phyloP scores from a whole-genome alignment of 2,797 vertebrate species.

The Brachyrhaphis roseni region DNA sequence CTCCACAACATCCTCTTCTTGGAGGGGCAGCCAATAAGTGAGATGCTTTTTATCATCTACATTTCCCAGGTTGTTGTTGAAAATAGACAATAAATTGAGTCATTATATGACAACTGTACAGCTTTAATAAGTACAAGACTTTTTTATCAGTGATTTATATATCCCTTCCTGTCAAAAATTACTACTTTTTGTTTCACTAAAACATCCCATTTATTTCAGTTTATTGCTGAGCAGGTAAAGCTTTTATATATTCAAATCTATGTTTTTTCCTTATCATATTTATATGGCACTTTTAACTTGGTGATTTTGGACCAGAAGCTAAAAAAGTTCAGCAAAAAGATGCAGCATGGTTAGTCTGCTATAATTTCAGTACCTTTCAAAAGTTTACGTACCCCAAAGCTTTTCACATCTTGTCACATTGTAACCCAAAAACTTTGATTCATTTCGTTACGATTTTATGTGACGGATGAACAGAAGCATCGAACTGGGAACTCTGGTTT shows the following conservation, averaged over 20 bases:
- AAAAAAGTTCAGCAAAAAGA: not conserved
- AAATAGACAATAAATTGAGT: too few species aligned
- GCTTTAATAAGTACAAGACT: too few species aligned
- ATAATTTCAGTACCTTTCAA: not conserved
- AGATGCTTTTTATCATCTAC: slow-evolving; percentile 41
- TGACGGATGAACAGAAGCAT: not conserved
- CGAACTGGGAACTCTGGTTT: not conserved
- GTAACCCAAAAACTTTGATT: not conserved
- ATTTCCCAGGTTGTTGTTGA: not conserved
- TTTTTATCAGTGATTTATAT: not conserved
- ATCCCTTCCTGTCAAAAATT: not conserved
- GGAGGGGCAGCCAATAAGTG: slow-evolving; percentile 95
- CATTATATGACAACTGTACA: too few species aligned
- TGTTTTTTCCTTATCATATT: too few species aligned
- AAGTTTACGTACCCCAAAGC: not conserved
- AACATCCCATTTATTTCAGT: not conserved
- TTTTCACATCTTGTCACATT: not conserved
- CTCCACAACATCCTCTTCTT: slow-evolving; percentile 94
- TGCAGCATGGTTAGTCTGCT: not conserved
- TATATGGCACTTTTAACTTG: not conserved
- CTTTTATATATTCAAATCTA: too few species aligned
- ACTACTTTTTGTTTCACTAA: not conserved
- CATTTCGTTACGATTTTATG: not conserved
- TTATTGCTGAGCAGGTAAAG: not conserved
- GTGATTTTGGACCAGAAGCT: not conserved